Evolutionary conservation across 2,888 invertebrate species (phyloP).

Genomic region (Pasiphila rectangulata): DNA sequence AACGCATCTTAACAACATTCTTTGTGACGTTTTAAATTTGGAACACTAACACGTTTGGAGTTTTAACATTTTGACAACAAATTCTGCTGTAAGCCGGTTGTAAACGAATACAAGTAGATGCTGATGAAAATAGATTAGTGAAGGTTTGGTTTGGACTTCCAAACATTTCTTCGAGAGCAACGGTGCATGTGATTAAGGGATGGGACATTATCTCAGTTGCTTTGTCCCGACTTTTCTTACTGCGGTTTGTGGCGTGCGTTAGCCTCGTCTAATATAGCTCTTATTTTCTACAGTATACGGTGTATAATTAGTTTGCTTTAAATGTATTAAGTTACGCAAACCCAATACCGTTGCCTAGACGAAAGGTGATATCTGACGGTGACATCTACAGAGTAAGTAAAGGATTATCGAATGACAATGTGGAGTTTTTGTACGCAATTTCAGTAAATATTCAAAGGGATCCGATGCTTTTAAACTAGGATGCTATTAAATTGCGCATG

Average conservation of each 20-base stretch:
- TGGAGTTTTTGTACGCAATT: slow-evolving; percentile 64
- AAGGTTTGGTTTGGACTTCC: slow-evolving; percentile 63
- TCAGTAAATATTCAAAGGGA: slow-evolving; percentile 63
- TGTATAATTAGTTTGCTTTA: slow-evolving; percentile 34
- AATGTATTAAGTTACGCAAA: slow-evolving; percentile 79
- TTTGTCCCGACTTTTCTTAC: slow-evolving; percentile 68
- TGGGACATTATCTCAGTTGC: slow-evolving; percentile 73
- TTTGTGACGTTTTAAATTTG: slow-evolving; percentile 61
- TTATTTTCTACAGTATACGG: slow-evolving; percentile 46
- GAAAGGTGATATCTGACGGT: slow-evolving; percentile 77
- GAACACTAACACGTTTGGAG: slow-evolving; percentile 60
- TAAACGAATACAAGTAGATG: slow-evolving; percentile 63
- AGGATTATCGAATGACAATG: slow-evolving; percentile 80
- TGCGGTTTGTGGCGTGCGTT: slow-evolving; percentile 70
- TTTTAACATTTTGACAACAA: slow-evolving; percentile 64
- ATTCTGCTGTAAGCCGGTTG: slow-evolving; percentile 59
- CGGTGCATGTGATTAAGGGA: slow-evolving; percentile 80
- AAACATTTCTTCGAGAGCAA: slow-evolving; percentile 74
- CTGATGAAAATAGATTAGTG: slow-evolving; percentile 60
- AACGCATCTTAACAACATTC: slow-evolving; percentile 57
- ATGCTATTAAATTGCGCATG: slow-evolving; percentile 80
- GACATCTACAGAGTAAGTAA: slow-evolving; percentile 76
- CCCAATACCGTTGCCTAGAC: slow-evolving; percentile 71
- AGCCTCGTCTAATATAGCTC: slow-evolving; percentile 43
- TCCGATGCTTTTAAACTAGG: slow-evolving; percentile 66